Conservation (phyloP, 53 echinoderm and acorn worm species). For the Holothuria leucospilota region DNA sequence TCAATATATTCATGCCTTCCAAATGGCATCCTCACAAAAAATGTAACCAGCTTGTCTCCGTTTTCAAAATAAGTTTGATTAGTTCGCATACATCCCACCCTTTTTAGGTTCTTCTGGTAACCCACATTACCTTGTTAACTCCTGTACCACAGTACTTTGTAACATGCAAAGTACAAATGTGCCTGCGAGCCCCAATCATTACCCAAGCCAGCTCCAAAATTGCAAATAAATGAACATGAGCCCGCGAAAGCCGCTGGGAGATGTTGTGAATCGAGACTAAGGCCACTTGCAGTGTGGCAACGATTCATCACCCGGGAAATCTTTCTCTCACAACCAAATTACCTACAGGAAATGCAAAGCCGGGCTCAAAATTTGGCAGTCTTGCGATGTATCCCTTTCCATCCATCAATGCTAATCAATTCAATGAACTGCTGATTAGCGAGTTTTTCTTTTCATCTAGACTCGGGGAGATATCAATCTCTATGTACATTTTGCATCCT, state of each 20-base stretch:
- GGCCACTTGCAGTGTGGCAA: not conserved
- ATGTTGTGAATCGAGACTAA: not conserved
- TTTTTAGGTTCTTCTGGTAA: conserved; percentile 5
- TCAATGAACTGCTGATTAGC: conserved; percentile 40
- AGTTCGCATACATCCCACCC: no score
- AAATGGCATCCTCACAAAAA: no score
- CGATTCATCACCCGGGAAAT: conserved; percentile 34
- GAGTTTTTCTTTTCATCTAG: conserved; percentile 16
- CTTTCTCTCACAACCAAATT: conserved; percentile 28
- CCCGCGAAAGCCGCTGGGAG: conserved; percentile 17
- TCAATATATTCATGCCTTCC: no score
- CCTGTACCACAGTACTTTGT: not conserved
- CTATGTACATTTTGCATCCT: conserved; percentile 39
- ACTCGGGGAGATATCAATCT: conserved; percentile 36
- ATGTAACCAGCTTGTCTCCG: no score
- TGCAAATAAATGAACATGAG: conserved; percentile 47
- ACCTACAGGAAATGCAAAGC: conserved; percentile 27
- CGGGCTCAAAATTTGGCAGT: conserved; percentile 26
- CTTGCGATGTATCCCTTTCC: conserved; percentile 23
- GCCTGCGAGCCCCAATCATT: conserved; percentile 21
- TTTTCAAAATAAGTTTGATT: no score
- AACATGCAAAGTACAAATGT: conserved; percentile 38
- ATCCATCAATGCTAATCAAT: conserved; percentile 44
- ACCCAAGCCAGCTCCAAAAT: conserved; percentile 24
- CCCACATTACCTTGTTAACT: conserved; percentile 1